Percentiles rank a stretch among this genome's conserved stretches.
Evolutionary conservation across 2,797 vertebrate genomes (phyloP).

Genomic region (Notolepis coatsorum): DNA sequence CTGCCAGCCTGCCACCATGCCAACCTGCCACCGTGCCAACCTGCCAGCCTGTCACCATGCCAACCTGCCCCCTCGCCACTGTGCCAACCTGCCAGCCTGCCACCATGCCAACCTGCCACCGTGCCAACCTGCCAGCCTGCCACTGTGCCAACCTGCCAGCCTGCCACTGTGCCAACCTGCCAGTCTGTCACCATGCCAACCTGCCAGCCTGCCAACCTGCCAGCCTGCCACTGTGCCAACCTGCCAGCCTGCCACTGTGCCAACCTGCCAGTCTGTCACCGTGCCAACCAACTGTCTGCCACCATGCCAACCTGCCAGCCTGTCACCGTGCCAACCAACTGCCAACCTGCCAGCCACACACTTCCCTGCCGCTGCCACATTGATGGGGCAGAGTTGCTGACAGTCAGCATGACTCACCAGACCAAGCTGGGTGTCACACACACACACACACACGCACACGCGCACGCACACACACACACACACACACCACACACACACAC

Average conservation of each 20-base stretch:
- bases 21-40: constrained; percentile 50
- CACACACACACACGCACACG: no score
- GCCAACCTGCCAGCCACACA: constrained; percentile 30
- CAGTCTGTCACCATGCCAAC: constrained; percentile 53
- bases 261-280: constrained; percentile 54
- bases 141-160: no score
- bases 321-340: constrained; percentile 50
- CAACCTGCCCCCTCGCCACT: no score
- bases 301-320: no score
- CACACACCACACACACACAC: no score
- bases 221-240: constrained; percentile 50
- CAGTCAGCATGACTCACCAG: constrained; percentile 68
- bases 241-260: constrained; percentile 38
- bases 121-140: constrained; percentile 50
- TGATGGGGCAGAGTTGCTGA: constrained; percentile 59
- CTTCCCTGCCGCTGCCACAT: constrained; percentile 45
- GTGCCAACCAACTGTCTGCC: constrained; percentile 59
- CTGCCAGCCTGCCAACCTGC: no score
- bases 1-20: no score
- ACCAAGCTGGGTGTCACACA: constrained; percentile 39
- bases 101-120: constrained; percentile 43
- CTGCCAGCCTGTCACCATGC: constrained; percentile 42
- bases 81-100: constrained; percentile 59
- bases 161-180: constrained; percentile 50
- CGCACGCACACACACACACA: neutral